Base-by-base conservation (phyloP, 2,888 invertebrate species). In the Lumbricus terrestris region DNA sequence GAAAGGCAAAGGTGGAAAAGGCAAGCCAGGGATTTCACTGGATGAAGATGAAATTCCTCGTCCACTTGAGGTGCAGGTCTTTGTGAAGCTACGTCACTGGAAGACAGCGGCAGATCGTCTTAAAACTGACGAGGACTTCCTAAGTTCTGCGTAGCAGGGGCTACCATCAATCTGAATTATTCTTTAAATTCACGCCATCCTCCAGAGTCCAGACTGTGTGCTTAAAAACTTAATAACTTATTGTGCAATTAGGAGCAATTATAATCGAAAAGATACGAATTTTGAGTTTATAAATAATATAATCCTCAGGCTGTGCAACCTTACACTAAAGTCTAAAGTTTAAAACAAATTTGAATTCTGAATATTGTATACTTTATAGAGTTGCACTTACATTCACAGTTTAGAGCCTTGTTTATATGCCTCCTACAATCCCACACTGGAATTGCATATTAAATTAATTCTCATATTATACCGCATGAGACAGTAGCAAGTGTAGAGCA, bases 11-110 rank as follows among this genome's bases (percentile, higher is more conserved):
- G 90, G 29, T 38, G 47, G 42, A 42, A 90, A 88, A 83, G 54
- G 91, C 88, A 16, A 92, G 91, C 16, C 93, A 92, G 37, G 0
- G 1, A 33, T 88, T n/a, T 92, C 92, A 33, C 54, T 88, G 42
- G 93, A 93, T 69, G 93, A 93, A 23, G 91, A 90, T 11, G 91
- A 92, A 15, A 92, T 93, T 35, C 93, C 92, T 29, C 93, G 94
- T 47, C 92, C 93, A 11, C 92, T 94, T 89, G 94, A 94, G 89
- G 90, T 93, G 88, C 91, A 93, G 83, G 92, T 94, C n/a, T 38
- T 33, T 20, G 93, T 94, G 37, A 92, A 92, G 82, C 92, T 94
- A 18, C 93, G 94, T 89, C 94, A 94, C 92, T 94, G 94, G 94
- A 93, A 92, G 85, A 94, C 94, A 20, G 93, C 94, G 40, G 92